A percentile compares a stretch with the other conserved stretches of the same genome.
Evolutionary conservation across 2,888 invertebrate species (phyloP).

Genomic region (Ornithoptera alexandrae): DNA sequence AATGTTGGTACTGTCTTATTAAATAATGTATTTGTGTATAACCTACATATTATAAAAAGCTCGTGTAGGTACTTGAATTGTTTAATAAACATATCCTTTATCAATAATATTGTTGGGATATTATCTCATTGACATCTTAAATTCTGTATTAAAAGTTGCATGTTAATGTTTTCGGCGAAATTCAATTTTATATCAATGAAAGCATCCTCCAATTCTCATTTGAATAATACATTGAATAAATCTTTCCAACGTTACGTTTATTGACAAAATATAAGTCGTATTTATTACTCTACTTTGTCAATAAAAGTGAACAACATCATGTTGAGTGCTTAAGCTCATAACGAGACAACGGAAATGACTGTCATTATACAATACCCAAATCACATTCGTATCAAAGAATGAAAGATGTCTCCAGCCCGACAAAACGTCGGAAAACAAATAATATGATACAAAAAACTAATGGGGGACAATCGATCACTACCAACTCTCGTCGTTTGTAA

Average conservation of each 20-base stretch:
- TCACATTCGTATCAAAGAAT: slow-evolving; percentile 45
- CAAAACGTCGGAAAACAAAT: slow-evolving; percentile 43
- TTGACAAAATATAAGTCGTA: background rate
- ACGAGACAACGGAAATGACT: slow-evolving; percentile 48
- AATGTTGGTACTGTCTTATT: no score
- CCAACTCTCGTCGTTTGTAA: slow-evolving; percentile 44
- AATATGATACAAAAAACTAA: slow-evolving; percentile 54
- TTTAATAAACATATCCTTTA: background rate
- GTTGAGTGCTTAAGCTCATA: slow-evolving; percentile 18
- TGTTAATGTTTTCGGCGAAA: background rate
- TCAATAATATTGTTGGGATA: background rate
- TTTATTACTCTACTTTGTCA: slow-evolving; percentile 18
- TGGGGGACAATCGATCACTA: slow-evolving; percentile 52
- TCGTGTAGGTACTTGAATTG: background rate
- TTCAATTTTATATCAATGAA: background rate
- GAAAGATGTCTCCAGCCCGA: slow-evolving; percentile 43
- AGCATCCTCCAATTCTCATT: background rate
- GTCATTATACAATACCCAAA: slow-evolving; percentile 47
- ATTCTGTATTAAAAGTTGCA: background rate
- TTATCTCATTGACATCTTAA: background rate
- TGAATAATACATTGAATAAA: background rate
- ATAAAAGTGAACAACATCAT: slow-evolving; percentile 11
- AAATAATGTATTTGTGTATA: no score
- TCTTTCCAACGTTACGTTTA: background rate
- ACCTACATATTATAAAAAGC: no score